These are phyloP conservation scores for Lonchura striata DNA, from an alignment of 2,113 vertebrate genomes.

Conservation along the genomic window DNA sequence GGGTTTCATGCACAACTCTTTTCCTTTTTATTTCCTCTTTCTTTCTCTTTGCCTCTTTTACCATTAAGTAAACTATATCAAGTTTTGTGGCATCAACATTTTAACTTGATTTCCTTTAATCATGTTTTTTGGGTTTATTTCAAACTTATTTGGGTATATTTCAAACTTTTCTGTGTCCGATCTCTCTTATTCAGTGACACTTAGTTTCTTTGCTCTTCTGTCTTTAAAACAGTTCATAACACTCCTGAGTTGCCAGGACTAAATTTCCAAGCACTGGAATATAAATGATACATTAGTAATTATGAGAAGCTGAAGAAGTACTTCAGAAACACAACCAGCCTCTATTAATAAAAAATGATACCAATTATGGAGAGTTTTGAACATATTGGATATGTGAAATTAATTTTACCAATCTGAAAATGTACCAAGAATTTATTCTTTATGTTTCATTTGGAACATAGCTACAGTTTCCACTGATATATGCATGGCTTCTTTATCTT, in stretches of 20 bases:
- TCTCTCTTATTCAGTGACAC: neutral
- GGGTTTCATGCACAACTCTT: rapidly evolving
- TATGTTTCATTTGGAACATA: neutral
- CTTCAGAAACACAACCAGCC: neutral
- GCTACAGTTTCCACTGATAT: neutral
- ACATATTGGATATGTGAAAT: neutral
- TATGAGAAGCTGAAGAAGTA: neutral
- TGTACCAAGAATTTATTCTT: neutral
- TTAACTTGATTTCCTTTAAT: neutral
- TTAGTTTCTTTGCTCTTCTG: neutral
- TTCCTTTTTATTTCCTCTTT: neutral
- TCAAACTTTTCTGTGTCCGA: rapidly evolving
- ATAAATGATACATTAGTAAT: neutral
- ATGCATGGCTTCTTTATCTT: neutral
- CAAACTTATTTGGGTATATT: neutral
- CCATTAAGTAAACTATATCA: neutral
- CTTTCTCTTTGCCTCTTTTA: neutral
- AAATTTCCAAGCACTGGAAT: neutral
- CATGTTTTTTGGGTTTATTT: neutral
- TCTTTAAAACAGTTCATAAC: neutral
- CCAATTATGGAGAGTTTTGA: neutral
- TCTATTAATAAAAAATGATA: neutral
- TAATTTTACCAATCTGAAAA: neutral
- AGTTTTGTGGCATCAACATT: neutral
- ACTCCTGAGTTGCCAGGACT: neutral